Evolutionary conservation across 2,888 invertebrate species (phyloP), one percentile per base, ranked within the genome.

Genomic region (Leptinotarsa haldemani): DNA sequence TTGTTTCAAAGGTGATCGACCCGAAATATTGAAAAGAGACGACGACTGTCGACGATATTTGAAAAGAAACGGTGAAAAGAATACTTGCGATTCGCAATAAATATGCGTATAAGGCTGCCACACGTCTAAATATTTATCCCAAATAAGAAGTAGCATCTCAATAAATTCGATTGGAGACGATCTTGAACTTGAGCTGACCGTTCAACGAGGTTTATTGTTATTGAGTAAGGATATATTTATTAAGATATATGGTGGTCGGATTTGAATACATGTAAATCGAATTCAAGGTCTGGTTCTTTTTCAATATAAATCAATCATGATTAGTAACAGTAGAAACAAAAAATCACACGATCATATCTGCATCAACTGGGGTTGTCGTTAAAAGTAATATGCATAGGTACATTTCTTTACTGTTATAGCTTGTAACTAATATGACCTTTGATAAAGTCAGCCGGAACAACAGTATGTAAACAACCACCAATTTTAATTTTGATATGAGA

Each of bases 181-280:
- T 76, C 76, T 78, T 78, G 78, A 78, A 78, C 78, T 78, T 74
- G 69, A 40, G 50, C 22, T 74, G 78, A 76, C 78, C 78, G 65
- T 65, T 77, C 75, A 69, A 73, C 56, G 53, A 70, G 56, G 48
- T 71, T 65, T 67, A 68, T 70, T 65, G 47, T 65, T 71, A 61
- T 61, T 61, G 61, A 40, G 61, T 40, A 61, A 61, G 61, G 61
- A 61, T 30, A 61, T 5, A 61, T 61, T 25, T 61, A 30, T 61
- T 61, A 16, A 40, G 61, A 61, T 61, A 40, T 61, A 7, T 16
- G 12, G 30, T 61, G 61, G 30, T 61, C 40, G 61, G n/a, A 30
- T 61, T 61, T 40, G 1, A 61, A 61, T 30, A 16, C 61, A 18
- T 20, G 15, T 25, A 16, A 58, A 58, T 22, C 15, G 58, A 13